These are phyloP conservation scores for Erebia epiphron DNA, from an alignment of 2,888 invertebrate genomes.

Conservation along the genomic window DNA sequence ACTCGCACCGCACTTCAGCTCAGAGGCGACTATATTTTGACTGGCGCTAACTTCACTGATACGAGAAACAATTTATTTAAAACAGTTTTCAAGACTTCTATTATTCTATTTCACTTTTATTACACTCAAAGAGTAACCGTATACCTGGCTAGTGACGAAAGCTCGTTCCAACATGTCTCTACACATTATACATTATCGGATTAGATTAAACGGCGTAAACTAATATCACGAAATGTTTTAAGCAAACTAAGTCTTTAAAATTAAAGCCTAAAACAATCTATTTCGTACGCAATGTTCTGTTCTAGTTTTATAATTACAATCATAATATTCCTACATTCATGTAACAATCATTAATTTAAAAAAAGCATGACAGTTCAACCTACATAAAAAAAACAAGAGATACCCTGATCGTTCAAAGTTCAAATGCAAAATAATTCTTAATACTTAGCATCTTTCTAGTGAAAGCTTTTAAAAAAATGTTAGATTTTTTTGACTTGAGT, in stretches of 20 bases:
- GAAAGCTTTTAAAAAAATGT: too few relatives aligned
- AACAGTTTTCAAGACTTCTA: slow-evolving; percentile 53
- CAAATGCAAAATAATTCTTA: slow-evolving; percentile 27
- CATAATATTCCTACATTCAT: neutral
- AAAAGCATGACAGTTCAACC: slow-evolving; percentile 34
- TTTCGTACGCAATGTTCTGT: slow-evolving; percentile 13
- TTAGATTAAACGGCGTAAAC: slow-evolving; percentile 47
- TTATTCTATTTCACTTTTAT: slow-evolving; percentile 53
- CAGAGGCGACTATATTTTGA: too few relatives aligned
- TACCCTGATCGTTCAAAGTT: slow-evolving; percentile 51
- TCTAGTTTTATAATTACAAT: slow-evolving; percentile 23
- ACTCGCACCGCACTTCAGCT: too few relatives aligned
- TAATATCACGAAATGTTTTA: slow-evolving; percentile 62
- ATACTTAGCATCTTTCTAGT: too few relatives aligned
- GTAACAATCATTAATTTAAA: neutral
- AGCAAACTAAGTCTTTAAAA: slow-evolving; percentile 53
- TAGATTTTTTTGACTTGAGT: too few relatives aligned
- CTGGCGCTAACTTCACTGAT: slow-evolving; percentile 4
- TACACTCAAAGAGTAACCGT: slow-evolving; percentile 44
- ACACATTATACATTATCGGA: slow-evolving; percentile 53
- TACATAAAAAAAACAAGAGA: slow-evolving; percentile 35
- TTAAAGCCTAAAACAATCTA: slow-evolving; percentile 31
- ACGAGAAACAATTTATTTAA: slow-evolving; percentile 43
- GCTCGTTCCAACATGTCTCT: slow-evolving; percentile 75
- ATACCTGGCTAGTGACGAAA: slow-evolving; percentile 77